Evolutionary conservation across 1,140 invertebrate species (phyloP).

Genomic region (Drosophila hydei): DNA sequence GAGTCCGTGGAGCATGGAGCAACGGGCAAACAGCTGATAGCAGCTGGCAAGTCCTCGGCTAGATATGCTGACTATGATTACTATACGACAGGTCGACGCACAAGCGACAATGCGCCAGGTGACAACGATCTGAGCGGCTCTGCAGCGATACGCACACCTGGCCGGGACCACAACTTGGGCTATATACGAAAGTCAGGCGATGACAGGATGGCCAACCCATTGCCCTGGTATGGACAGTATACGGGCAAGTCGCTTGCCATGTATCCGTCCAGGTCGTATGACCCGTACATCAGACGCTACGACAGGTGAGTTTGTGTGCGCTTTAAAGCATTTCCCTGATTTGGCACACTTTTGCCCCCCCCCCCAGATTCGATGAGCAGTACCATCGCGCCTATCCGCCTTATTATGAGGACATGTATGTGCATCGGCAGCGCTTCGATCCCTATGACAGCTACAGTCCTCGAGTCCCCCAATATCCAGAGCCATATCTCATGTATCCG

Average conservation of each 20-base stretch:
- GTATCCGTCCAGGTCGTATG: slow-evolving; percentile 79
- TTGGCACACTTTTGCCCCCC: too few relatives aligned
- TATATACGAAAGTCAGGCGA: slow-evolving; percentile 28
- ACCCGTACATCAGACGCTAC: slow-evolving; percentile 78
- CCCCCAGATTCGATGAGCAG: slow-evolving; percentile 70
- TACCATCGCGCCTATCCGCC: slow-evolving; percentile 77
- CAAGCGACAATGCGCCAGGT: neutral
- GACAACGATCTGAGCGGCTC: slow-evolving; percentile 42
- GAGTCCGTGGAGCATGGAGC: slow-evolving; percentile 20
- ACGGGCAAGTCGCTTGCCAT: slow-evolving; percentile 44
- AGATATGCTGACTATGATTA: slow-evolving; percentile 61
- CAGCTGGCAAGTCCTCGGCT: slow-evolving; percentile 18
- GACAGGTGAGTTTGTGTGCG: slow-evolving; percentile 60
- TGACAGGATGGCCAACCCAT: slow-evolving; percentile 21
- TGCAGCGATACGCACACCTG: slow-evolving; percentile 30
- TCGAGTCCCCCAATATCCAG: slow-evolving; percentile 72
- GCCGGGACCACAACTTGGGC: slow-evolving; percentile 27
- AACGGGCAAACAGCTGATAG: slow-evolving; percentile 20
- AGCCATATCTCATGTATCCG: slow-evolving; percentile 78
- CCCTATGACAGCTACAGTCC: slow-evolving; percentile 82
- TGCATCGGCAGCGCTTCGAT: slow-evolving; percentile 73
- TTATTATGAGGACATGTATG: slow-evolving; percentile 77
- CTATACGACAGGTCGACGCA: slow-evolving; percentile 26
- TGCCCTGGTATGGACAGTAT: slow-evolving; percentile 56
- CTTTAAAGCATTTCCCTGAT: neutral